Percentiles rank a stretch among this genome's conserved stretches.
phyloP scores from a whole-genome alignment of 1,140 invertebrate species.

The Drosophila pallidifrons region DNA sequence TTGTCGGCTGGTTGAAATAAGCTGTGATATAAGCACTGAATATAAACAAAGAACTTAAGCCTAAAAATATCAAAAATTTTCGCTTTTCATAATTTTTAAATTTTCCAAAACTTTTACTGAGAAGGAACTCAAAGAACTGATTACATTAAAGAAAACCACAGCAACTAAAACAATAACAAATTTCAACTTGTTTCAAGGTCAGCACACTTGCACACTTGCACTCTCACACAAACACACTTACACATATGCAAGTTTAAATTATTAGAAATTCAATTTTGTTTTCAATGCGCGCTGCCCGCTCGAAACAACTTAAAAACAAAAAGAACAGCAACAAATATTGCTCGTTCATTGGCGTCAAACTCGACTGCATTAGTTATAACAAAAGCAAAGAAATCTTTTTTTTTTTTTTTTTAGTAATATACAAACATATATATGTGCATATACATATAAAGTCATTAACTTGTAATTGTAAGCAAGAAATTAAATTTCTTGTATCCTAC shows the following conservation, averaged over 20 bases:
- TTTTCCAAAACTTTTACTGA: constrained; percentile 54
- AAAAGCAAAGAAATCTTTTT: constrained; percentile 7
- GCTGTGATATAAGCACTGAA: too few species aligned
- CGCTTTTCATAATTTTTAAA: constrained; percentile 27
- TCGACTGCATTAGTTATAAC: constrained; percentile 36
- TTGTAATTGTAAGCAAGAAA: constrained; percentile 69
- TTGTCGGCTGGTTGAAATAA: too few species aligned
- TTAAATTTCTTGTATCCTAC: constrained; percentile 71
- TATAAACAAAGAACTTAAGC: too few species aligned
- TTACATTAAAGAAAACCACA: constrained; percentile 57
- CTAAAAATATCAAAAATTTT: constrained; percentile 40
- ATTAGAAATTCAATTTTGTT: constrained; percentile 32
- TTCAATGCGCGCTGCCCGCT: constrained; percentile 30
- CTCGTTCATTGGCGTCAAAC: constrained; percentile 40
- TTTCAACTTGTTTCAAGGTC: constrained; percentile 27
- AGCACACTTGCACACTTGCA: constrained; percentile 13
- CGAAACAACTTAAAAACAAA: constrained; percentile 18
- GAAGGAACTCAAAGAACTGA: constrained; percentile 82
- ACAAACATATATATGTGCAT: constrained; percentile 30
- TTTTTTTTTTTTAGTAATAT: constrained; percentile 50
- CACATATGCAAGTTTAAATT: background rate
- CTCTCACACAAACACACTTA: background rate
- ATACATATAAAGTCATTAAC: constrained; percentile 54
- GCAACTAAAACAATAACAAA: constrained; percentile 31
- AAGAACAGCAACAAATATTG: constrained; percentile 25